These are phyloP conservation scores for Epinephelus coioides DNA, from an alignment of 2,797 vertebrate species.

Conservation along the genomic window DNA sequence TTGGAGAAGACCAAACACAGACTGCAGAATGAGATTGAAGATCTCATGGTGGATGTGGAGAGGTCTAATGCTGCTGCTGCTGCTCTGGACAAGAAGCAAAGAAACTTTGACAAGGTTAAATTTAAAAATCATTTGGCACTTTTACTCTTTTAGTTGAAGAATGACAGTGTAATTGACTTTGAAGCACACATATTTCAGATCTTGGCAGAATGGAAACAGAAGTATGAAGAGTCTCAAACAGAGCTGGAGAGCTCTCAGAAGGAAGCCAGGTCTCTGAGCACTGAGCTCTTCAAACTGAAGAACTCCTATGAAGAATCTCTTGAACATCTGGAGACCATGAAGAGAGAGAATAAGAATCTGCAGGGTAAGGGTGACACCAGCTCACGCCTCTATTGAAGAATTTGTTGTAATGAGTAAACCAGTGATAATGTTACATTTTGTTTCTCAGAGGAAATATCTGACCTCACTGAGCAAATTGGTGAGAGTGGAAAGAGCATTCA, in stretches of 20 bases:
- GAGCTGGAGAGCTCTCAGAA: constrained; percentile 87
- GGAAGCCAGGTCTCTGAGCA: constrained; percentile 84
- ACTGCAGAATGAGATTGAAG: constrained; percentile 92
- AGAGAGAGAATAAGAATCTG: constrained; percentile 89
- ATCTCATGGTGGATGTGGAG: constrained; percentile 92
- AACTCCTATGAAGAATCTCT: constrained; percentile 84
- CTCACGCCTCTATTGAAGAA: not conserved
- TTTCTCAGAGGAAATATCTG: constrained; percentile 86
- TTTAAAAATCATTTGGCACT: not conserved
- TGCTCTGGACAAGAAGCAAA: constrained; percentile 87
- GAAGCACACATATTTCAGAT: not conserved
- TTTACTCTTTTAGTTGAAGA: not conserved
- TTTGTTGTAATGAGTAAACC: not conserved
- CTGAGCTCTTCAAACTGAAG: constrained; percentile 89
- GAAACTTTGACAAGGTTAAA: constrained; percentile 71
- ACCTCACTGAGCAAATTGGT: constrained; percentile 89
- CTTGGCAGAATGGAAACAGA: constrained; percentile 86
- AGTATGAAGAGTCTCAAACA: constrained; percentile 85
- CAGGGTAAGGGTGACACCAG: constrained; percentile 24
- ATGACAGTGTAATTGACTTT: not conserved
- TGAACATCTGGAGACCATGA: constrained; percentile 86
- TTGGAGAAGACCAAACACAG: constrained; percentile 94
- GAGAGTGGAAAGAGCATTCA: constrained; percentile 87
- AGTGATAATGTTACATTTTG: not conserved
- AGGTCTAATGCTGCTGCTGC: constrained; percentile 84